Evolutionary conservation across 2,797 vertebrate species (phyloP).

Genomic region (Scolopax bukidnonensis): DNA sequence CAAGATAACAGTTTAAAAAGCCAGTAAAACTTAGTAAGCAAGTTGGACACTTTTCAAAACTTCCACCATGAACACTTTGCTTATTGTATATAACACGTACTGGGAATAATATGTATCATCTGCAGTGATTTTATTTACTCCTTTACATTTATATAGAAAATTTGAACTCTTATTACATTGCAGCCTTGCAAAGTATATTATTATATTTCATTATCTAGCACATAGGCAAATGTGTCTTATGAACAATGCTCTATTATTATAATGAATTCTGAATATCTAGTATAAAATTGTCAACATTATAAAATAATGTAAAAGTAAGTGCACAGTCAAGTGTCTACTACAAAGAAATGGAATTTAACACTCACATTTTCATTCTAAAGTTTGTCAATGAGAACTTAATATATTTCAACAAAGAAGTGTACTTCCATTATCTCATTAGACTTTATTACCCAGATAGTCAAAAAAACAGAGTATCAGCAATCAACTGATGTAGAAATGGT

Average conservation of each 20-base stretch:
- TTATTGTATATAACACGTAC: background rate
- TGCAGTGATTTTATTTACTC: constrained; percentile 38
- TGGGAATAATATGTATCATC: background rate
- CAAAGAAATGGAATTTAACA: background rate
- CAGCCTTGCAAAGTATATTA: constrained; percentile 40
- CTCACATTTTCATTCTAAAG: constrained; percentile 3
- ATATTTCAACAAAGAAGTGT: background rate
- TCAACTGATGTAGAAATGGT: background rate
- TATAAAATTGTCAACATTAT: constrained; percentile 45
- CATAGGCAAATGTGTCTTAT: constrained; percentile 23
- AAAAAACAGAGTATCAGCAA: background rate
- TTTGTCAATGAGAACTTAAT: constrained; percentile 14
- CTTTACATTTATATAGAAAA: constrained; percentile 33
- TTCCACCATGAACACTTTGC: background rate
- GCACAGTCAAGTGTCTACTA: constrained; percentile 15
- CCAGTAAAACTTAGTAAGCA: background rate
- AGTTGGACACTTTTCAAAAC: background rate
- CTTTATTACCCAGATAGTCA: background rate
- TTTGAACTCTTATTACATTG: constrained; percentile 19
- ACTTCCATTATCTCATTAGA: background rate
- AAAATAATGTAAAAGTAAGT: constrained; percentile 38
- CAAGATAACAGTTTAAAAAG: background rate
- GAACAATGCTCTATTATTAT: constrained; percentile 44
- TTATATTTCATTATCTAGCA: constrained; percentile 57
- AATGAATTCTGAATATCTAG: constrained; percentile 49